phyloP scores from a whole-genome alignment of 2,113 vertebrate genomes.

The Mixornis gularis region DNA sequence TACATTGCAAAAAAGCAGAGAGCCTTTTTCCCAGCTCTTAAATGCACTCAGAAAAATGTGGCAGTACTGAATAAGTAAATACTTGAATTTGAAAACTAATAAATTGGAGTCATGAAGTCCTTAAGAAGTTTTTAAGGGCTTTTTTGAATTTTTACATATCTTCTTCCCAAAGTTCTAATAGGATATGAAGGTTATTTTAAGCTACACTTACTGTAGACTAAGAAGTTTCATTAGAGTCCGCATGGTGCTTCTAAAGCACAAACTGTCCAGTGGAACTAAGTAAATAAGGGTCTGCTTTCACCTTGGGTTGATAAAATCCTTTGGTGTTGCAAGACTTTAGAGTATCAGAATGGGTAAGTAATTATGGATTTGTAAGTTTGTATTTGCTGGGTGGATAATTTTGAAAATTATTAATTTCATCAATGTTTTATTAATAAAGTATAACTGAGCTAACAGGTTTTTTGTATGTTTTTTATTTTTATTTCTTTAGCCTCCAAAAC shows the following conservation, averaged over 20 bases:
- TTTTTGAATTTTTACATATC: background rate
- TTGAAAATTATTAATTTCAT: background rate
- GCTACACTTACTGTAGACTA: background rate
- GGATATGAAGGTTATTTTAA: background rate
- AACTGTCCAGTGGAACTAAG: background rate
- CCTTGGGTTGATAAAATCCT: background rate
- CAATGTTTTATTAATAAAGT: background rate
- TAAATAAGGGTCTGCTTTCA: background rate
- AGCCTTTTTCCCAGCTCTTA: background rate
- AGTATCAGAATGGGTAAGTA: background rate
- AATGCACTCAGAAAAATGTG: background rate
- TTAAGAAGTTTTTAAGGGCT: background rate
- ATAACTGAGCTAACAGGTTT: slow-evolving; percentile 41
- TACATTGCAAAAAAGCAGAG: background rate
- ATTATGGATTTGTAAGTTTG: background rate
- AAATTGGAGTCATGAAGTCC: background rate
- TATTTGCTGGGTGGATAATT: background rate
- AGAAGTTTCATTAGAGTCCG: background rate
- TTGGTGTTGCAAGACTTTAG: background rate
- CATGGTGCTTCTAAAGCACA: background rate
- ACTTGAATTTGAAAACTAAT: background rate
- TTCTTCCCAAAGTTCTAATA: background rate
- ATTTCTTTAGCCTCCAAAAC: slow-evolving; percentile 83
- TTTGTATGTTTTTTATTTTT: slow-evolving; percentile 40
- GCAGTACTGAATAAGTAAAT: background rate